Base-by-base conservation (phyloP, 2,113 vertebrate species). In the Scytalopus superciliaris region DNA sequence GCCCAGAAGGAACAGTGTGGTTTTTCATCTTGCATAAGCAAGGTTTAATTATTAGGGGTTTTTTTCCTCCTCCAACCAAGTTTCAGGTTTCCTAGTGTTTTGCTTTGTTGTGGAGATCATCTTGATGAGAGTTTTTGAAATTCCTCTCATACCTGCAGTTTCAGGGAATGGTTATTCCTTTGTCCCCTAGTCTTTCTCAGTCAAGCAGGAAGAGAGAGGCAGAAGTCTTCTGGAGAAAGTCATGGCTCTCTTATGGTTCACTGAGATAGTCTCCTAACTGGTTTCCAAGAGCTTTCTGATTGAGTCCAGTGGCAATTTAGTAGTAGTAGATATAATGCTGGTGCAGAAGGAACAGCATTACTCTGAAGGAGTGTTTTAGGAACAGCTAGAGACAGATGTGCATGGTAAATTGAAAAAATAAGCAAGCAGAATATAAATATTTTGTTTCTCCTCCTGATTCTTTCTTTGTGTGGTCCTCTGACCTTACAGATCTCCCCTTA, bases 391-490 rank as follows among this genome's bases (percentile, higher is more conserved):
- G 89, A 81, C 83, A 94, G 76, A 92, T 90, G 53, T 91, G 62
- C 45, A 40, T 70, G 5, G 50, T 93, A 93, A 79, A 76, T 84
- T 76, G 84, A 59, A 90, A 82, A 89, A 89, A 76, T 42, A 94
- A 94, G 75, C 79, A 74, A 94, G 62, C 44, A 78, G 56, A 93
- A 49, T 44, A 95, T 81, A 88, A 93, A 95, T 96, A 93, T 90
- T 95, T 93, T 95, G 83, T 81, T 97, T 96, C 44, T 94, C 33
- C 1, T 64, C 37, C 44, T 78, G 49, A 49, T 90, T 79, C 66
- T 89, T 93, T 94, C 88, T 90, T 84, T 96, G 66, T 90, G 92
- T 95, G 88, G 93, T 94, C 83, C 73, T 67, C 69, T 95, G 92
- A 93, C 86, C 76, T 95, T 89, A 72, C 31, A 72, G 79, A 90